Conservation (phyloP, 2,888 invertebrate species). For the Lagria hirta region DNA sequence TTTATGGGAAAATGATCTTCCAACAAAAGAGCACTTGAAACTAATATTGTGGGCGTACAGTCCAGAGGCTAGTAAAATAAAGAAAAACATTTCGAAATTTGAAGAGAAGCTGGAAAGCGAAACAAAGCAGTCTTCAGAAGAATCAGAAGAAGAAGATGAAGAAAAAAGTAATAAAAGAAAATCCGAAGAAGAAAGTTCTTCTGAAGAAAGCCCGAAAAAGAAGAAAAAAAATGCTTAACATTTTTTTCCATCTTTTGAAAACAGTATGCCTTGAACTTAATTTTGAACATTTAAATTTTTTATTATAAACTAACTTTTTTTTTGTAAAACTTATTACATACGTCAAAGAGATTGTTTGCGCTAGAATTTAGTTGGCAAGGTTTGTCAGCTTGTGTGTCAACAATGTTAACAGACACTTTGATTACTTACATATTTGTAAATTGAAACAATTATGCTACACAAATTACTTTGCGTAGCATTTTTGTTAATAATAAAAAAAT, state of each 20-base stretch:
- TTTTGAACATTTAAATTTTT: too few relatives aligned
- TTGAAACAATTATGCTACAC: too few relatives aligned
- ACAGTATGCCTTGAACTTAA: too few relatives aligned
- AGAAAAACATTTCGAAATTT: constrained; percentile 58
- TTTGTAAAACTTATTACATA: too few relatives aligned
- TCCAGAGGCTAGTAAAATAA: constrained; percentile 68
- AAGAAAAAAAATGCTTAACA: constrained; percentile 21
- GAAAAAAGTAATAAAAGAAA: constrained; percentile 29
- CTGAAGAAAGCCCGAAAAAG: constrained; percentile 21
- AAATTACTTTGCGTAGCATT: too few relatives aligned
- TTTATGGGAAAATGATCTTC: constrained; percentile 67
- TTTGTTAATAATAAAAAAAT: too few relatives aligned
- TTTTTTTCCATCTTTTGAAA: too few relatives aligned
- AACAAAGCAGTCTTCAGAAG: constrained; percentile 38
- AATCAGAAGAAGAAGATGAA: constrained; percentile 28
- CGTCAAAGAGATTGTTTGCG: too few relatives aligned
- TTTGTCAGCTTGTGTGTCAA: too few relatives aligned
- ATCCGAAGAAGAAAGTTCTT: constrained; percentile 12
- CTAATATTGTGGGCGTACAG: constrained; percentile 77
- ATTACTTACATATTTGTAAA: too few relatives aligned
- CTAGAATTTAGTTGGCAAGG: too few relatives aligned
- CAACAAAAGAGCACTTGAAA: constrained; percentile 67
- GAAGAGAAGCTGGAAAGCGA: constrained; percentile 53
- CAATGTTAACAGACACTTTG: too few relatives aligned
- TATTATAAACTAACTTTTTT: not conserved